Conservation (phyloP, 2,113 vertebrate genomes). For the Albula goreensis region DNA sequence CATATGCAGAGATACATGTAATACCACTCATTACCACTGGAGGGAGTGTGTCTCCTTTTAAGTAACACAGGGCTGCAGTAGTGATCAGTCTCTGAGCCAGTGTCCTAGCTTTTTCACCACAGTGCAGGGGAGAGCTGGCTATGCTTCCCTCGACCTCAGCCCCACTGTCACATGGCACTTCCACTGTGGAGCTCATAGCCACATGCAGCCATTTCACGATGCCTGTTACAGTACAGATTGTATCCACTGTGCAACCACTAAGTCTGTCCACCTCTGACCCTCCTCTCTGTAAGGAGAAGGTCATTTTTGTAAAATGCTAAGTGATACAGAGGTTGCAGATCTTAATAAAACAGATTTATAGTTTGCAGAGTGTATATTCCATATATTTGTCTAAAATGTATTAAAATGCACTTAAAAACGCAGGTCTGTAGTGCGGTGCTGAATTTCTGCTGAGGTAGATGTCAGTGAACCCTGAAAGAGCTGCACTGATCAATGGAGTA, state of each 20-base stretch:
- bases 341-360: not conserved
- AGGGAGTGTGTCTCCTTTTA: not conserved
- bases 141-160: no score
- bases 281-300: not conserved
- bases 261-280: not conserved
- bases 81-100: not conserved
- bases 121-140: no score
- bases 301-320: not conserved
- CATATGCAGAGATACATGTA: not conserved
- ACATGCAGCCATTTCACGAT: no score
- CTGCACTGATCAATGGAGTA: not conserved
- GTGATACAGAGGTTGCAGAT: not conserved
- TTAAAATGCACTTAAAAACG: not conserved
- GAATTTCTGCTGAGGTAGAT: not conserved
- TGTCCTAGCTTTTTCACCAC: no score
- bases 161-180: no score
- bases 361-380: no score
- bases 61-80: not conserved
- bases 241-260: not conserved
- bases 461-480: not conserved
- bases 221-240: not conserved
- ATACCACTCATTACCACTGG: conserved; percentile 4
- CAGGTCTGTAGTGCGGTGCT: not conserved
- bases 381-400: no score
- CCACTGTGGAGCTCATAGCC: no score